phyloP scores from a whole-genome alignment of 2,888 invertebrate genomes.

The Agriopis leucophaearia region DNA sequence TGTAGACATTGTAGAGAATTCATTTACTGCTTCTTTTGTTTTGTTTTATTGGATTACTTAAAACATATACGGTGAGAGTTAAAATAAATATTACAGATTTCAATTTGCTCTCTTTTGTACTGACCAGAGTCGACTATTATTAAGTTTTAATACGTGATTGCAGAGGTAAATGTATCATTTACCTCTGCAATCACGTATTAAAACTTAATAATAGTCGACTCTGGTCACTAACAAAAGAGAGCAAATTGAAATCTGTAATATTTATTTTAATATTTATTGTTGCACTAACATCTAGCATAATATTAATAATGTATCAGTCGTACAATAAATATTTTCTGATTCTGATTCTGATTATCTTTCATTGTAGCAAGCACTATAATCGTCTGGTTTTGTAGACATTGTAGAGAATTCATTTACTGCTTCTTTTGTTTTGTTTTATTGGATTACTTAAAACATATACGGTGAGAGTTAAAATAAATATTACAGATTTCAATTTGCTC shows the following conservation, averaged over 20 bases:
- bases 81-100: not conserved
- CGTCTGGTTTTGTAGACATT: not conserved
- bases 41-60: slow-evolving; percentile 6
- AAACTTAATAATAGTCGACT: not conserved
- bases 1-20: not conserved
- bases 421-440: slow-evolving; percentile 1
- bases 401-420: not conserved
- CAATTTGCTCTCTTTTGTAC: slow-evolving; percentile 6
- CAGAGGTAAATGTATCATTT: not conserved
- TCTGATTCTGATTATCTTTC: no score
- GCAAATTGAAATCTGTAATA: slow-evolving; percentile 8
- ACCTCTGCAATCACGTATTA: not conserved
- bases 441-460: slow-evolving; percentile 8
- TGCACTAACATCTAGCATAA: no score
- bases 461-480: not conserved
- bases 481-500: slow-evolving; percentile 6
- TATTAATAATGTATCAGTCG: no score
- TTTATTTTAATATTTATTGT: not conserved
- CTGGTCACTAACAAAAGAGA: not conserved
- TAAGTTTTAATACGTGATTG: not conserved
- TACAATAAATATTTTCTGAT: no score
- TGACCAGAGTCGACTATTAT: not conserved
- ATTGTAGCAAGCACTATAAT: not conserved
- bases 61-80: not conserved
- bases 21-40: not conserved